Evolutionary conservation across 2,888 invertebrate species (phyloP).

Genomic region (Zaprionus obscuricornis): DNA sequence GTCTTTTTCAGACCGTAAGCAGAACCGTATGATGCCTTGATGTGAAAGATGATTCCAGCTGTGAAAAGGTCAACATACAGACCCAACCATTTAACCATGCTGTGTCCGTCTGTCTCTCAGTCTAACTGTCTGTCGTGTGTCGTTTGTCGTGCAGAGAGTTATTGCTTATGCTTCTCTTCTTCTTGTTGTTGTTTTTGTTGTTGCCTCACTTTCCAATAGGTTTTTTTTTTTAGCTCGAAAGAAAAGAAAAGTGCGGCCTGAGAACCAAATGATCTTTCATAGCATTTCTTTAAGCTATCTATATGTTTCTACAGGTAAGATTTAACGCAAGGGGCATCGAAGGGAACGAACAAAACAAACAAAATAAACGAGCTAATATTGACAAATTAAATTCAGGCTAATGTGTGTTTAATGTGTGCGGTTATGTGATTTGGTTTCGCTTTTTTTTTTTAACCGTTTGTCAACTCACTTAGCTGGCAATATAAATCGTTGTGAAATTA

Average conservation of each 20-base stretch:
- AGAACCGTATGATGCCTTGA: conserved; percentile 47
- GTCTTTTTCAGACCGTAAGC: conserved; percentile 37
- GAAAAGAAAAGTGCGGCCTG: conserved; percentile 74
- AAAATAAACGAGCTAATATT: conserved; percentile 61
- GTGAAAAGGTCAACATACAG: conserved; percentile 72
- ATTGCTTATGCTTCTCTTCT: conserved; percentile 36
- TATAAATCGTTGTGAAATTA: too few species aligned
- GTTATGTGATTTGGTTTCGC: conserved; percentile 32
- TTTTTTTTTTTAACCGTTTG: too few species aligned
- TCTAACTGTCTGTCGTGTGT: conserved; percentile 6
- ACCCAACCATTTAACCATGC: conserved; percentile 54
- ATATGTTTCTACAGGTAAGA: too few species aligned
- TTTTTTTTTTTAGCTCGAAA: conserved; percentile 30
- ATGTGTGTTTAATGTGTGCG: conserved; percentile 70
- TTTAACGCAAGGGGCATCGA: too few species aligned
- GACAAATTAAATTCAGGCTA: conserved; percentile 77
- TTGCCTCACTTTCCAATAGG: conserved; percentile 71
- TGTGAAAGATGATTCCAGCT: conserved; percentile 75
- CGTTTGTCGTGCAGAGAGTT: conserved; percentile 59
- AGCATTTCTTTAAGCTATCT: conserved; percentile 38
- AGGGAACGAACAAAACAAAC: too few species aligned
- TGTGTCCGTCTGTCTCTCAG: conserved; percentile 20
- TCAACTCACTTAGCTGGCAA: too few species aligned
- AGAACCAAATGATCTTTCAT: conserved; percentile 64
- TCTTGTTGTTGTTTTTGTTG: conserved; percentile 2